These are phyloP conservation scores for Polydrusus cervinus DNA, from an alignment of 2,888 invertebrate genomes.

Conservation along the genomic window DNA sequence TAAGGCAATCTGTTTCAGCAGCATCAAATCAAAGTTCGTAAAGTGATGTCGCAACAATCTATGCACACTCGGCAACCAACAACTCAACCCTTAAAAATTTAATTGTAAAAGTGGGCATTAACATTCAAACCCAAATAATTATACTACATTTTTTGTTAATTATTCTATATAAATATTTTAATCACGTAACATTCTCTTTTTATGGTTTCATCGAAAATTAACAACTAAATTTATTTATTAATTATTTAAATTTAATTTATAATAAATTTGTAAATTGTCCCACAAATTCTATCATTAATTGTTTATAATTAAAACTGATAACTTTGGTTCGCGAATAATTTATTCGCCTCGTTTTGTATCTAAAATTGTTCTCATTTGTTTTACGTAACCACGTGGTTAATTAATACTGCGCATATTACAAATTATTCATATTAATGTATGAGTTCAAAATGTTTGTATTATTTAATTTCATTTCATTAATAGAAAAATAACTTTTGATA, in stretches of 20 bases:
- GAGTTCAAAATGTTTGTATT: not conserved
- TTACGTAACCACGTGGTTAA: constrained; percentile 8
- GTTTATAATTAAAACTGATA: constrained; percentile 46
- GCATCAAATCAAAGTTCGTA: no score
- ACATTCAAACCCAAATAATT: not conserved
- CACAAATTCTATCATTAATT: constrained; percentile 43
- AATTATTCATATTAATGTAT: constrained; percentile 11
- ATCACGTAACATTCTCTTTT: constrained; percentile 4
- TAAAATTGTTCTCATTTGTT: constrained; percentile 24
- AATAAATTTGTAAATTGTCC: constrained; percentile 43
- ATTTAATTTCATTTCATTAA: no score
- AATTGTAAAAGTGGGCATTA: no score
- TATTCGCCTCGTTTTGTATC: constrained; percentile 9
- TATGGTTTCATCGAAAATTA: constrained; percentile 26
- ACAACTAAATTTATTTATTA: constrained; percentile 40
- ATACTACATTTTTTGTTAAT: constrained; percentile 7
- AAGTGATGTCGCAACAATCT: no score
- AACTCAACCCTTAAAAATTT: no score
- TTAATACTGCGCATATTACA: constrained; percentile 10
- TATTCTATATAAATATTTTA: not conserved
- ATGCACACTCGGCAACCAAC: no score
- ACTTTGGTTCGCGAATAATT: constrained; percentile 22
- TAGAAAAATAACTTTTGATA: no score
- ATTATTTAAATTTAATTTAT: constrained; percentile 49
- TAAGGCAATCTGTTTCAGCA: no score